These are phyloP conservation scores for Pongo abelii DNA, from an alignment of 2,113 vertebrate genomes.

Conservation along the genomic window DNA sequence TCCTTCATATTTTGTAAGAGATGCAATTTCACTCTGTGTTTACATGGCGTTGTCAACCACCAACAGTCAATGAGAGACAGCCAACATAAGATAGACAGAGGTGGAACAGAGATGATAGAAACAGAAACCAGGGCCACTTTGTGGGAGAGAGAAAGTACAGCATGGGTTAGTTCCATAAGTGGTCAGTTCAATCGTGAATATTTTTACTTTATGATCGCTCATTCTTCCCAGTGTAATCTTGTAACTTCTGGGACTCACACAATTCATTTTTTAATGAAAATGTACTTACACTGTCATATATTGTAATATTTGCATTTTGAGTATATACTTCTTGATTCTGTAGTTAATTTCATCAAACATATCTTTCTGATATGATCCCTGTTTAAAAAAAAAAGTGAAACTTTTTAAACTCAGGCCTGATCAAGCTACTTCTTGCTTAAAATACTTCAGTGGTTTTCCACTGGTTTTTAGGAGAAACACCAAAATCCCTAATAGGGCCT, in stretches of 20 bases:
- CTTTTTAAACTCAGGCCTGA: background rate
- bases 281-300: background rate
- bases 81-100: rapidly evolving
- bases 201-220: background rate
- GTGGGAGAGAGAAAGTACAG: background rate
- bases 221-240: background rate
- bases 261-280: background rate
- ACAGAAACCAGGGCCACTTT: background rate
- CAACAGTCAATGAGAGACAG: background rate
- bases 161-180: background rate
- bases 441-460: background rate
- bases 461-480: background rate
- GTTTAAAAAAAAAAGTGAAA: background rate
- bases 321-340: background rate
- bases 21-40: background rate
- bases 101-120: background rate
- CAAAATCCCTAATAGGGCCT: background rate
- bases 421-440: background rate
- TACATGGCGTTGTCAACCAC: background rate
- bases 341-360: background rate
- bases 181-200: background rate
- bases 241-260: background rate
- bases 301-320: background rate
- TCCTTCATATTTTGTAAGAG: background rate
- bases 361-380: background rate